A percentile compares a stretch with the other conserved stretches of the same genome.
Evolutionary conservation across 2,797 vertebrate species (phyloP).

Genomic region (Halcyon smyrnensis): DNA sequence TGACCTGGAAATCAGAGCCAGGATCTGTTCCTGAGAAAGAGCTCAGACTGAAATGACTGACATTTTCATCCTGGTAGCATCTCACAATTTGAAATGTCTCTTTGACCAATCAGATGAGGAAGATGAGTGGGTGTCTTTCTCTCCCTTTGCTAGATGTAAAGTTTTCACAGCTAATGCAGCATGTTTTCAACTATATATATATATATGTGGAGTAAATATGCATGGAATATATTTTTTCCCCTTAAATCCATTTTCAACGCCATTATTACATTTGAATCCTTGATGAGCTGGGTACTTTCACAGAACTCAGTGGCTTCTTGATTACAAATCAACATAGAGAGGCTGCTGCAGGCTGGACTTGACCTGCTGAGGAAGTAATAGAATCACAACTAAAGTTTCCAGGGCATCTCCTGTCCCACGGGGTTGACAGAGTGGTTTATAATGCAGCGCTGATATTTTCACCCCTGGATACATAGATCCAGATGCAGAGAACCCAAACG

Average conservation of each 20-base stretch:
- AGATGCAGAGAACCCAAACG: background rate
- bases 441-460: background rate
- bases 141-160: background rate
- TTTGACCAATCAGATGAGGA: background rate
- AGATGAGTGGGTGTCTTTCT: background rate
- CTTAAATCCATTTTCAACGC: constrained; percentile 1
- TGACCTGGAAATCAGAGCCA: background rate
- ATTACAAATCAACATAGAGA: background rate
- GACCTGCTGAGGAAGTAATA: background rate
- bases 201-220: background rate
- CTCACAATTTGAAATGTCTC: background rate
- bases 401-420: background rate
- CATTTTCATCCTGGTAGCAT: background rate
- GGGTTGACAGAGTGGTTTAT: background rate
- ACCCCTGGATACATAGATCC: background rate
- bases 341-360: background rate
- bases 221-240: background rate
- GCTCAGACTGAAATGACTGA: background rate
- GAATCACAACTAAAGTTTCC: background rate
- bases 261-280: background rate
- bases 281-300: background rate
- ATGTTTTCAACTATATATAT: background rate
- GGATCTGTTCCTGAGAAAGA: background rate
- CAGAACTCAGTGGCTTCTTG: background rate
- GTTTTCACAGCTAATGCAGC: constrained; percentile 9